phyloP scores from a whole-genome alignment of 2,888 invertebrate genomes.

The Myopa testacea region DNA sequence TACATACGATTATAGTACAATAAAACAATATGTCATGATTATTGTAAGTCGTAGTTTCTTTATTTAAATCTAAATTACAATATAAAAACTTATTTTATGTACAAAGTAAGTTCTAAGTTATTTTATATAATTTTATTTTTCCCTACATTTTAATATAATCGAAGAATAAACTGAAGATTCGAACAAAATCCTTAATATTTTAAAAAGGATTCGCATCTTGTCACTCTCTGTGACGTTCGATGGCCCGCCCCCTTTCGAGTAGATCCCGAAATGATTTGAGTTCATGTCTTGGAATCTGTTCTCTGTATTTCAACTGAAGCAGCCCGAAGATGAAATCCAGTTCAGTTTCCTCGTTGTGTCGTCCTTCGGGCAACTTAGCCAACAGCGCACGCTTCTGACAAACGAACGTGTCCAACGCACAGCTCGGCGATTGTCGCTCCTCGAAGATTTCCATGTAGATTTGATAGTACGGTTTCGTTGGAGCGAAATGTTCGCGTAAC shows the following conservation, averaged over 20 bases:
- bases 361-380: conserved; percentile 61
- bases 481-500: conserved; percentile 63
- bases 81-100: no score
- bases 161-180: no score
- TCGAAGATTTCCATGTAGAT: conserved; percentile 63
- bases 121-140: no score
- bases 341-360: conserved; percentile 62
- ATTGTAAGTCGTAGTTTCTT: no score
- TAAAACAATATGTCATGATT: no score
- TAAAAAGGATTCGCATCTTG: no score
- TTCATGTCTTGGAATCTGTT: conserved; percentile 57
- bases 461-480: conserved; percentile 62
- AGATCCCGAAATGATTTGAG: conserved; percentile 57
- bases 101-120: no score
- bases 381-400: conserved; percentile 62
- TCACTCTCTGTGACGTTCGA: conserved; percentile 47
- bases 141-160: no score
- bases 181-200: no score
- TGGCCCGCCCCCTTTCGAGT: conserved; percentile 55
- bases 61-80: no score
- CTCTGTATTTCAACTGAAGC: conserved; percentile 54
- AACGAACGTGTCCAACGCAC: conserved; percentile 59
- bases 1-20: no score
- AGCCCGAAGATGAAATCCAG: conserved; percentile 60
- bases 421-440: conserved; percentile 49